Evolutionary conservation across 1,140 invertebrate species (phyloP), one percentile per base, ranked within the genome.

Genomic region (Dinoponera quadriceps): DNA sequence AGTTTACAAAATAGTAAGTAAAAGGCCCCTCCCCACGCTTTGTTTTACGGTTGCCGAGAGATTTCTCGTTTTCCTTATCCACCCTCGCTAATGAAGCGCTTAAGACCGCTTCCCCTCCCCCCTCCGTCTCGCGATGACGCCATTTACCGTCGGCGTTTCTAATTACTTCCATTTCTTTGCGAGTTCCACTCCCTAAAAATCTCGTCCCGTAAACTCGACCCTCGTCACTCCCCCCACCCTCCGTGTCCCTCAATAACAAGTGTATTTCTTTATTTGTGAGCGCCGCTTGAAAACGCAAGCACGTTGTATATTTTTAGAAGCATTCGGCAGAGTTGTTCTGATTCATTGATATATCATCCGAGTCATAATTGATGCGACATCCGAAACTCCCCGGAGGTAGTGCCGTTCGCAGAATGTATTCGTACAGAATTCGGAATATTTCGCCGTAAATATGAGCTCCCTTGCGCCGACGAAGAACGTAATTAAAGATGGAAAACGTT

Each of bases 1-100:
- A 80, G 65, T 69, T 69, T 57, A 80, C 65, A 69, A 80, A 71
- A 71, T 71, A 80, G 65, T 71, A 80, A 80, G 65, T 71, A 80
- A 80, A 44, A 80, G 63, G 75, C 65, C 51, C 22, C 1, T 3
- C 38, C 57, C n/a, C n/a, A n/a, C n/a, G 65, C 51, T 69, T 80
- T 80, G 75, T 80, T 80, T 80, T 49, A 59, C 65, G 22, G 14
- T 33, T 22, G n/a, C 9, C 0, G 29, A 27, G 33, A 71, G 51
- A 69, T 49, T 57, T 71, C 60, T 65, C 73, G 29, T 77, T 77
- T 27, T 71, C 11, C 33, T 80, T 14, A 80, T 80, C 65, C 75
- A 57, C 69, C 22, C 54, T 71, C 59, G 22, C 68, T 80, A 80
- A 80, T 80, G 51, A 80, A 80, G 65, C 65, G 65, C 51, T 80